These are phyloP conservation scores for Belonocnema kinseyi DNA, from an alignment of 1,140 invertebrate species.

Conservation along the genomic window DNA sequence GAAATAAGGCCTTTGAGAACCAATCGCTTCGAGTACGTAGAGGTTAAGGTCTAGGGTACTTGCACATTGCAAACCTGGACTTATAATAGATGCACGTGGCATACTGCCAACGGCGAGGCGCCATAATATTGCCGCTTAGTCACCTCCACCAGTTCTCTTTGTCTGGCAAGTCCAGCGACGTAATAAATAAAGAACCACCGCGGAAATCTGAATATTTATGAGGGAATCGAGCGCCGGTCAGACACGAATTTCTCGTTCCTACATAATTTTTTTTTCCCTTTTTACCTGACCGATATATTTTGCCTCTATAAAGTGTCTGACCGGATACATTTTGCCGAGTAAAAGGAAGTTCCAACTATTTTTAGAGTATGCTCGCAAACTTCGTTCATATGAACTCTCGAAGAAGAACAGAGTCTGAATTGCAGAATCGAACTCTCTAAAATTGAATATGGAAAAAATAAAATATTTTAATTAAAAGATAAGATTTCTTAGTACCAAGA, in stretches of 20 bases:
- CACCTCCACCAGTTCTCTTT: constrained; percentile 40
- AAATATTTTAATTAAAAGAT: no score
- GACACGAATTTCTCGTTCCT: constrained; percentile 20
- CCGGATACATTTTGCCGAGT: constrained; percentile 24
- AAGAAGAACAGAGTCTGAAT: no score
- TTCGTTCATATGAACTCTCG: not conserved
- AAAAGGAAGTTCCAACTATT: constrained; percentile 26
- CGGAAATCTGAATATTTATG: constrained; percentile 41
- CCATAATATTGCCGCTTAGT: constrained; percentile 51
- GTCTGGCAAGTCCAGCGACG: constrained; percentile 35
- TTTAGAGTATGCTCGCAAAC: constrained; percentile 28
- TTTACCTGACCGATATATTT: constrained; percentile 30
- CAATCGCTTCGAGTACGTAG: constrained; percentile 12
- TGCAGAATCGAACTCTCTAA: no score
- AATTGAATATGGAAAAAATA: no score
- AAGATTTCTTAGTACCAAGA: no score
- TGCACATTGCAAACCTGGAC: constrained; percentile 33
- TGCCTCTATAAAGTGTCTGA: constrained; percentile 7
- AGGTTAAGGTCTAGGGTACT: constrained; percentile 50
- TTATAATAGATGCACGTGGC: constrained; percentile 48
- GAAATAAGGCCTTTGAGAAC: not conserved
- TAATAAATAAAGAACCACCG: constrained; percentile 41
- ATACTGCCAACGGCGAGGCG: constrained; percentile 47
- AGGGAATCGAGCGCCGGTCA: constrained; percentile 26
- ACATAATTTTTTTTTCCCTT: not conserved